Conservation (phyloP, 2,888 invertebrate genomes). For the Automeris io region DNA sequence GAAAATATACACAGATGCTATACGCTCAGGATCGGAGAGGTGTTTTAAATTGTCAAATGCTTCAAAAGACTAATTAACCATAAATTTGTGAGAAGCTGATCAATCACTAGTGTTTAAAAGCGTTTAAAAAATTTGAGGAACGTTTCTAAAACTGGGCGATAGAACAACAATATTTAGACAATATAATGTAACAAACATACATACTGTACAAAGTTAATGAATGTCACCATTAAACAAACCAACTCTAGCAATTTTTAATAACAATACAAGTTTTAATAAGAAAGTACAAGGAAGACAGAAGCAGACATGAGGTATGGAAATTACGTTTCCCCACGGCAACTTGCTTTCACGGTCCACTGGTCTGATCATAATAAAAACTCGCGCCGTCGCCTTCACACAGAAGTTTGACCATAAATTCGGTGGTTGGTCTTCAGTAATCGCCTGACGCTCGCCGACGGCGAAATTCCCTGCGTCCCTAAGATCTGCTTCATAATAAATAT, state of each 20-base stretch:
- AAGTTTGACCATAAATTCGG: slow-evolving; percentile 78
- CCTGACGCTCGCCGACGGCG: slow-evolving; percentile 51
- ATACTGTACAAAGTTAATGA: too few relatives aligned
- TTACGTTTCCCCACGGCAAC: slow-evolving; percentile 68
- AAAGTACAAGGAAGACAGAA: slow-evolving; percentile 68
- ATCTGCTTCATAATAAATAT: slow-evolving; percentile 72
- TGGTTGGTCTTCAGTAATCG: slow-evolving; percentile 63
- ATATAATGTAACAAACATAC: too few relatives aligned
- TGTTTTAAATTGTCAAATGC: too few relatives aligned
- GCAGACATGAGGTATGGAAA: slow-evolving; percentile 74
- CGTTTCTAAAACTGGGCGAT: too few relatives aligned
- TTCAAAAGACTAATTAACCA: too few relatives aligned
- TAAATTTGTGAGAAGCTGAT: too few relatives aligned
- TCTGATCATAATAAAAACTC: slow-evolving; percentile 78
- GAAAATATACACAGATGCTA: too few relatives aligned
- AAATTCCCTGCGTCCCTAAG: slow-evolving; percentile 52
- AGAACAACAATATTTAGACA: too few relatives aligned
- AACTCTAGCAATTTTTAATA: slow-evolving; percentile 19
- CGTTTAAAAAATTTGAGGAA: too few relatives aligned
- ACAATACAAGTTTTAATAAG: slow-evolving; percentile 62
- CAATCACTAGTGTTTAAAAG: too few relatives aligned
- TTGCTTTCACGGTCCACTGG: slow-evolving; percentile 78
- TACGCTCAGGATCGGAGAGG: too few relatives aligned
- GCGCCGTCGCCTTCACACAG: slow-evolving; percentile 70
- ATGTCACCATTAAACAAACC: too few relatives aligned